Evolutionary conservation across 1,140 invertebrate genomes (phyloP).

Genomic region (Platyura marginata): DNA sequence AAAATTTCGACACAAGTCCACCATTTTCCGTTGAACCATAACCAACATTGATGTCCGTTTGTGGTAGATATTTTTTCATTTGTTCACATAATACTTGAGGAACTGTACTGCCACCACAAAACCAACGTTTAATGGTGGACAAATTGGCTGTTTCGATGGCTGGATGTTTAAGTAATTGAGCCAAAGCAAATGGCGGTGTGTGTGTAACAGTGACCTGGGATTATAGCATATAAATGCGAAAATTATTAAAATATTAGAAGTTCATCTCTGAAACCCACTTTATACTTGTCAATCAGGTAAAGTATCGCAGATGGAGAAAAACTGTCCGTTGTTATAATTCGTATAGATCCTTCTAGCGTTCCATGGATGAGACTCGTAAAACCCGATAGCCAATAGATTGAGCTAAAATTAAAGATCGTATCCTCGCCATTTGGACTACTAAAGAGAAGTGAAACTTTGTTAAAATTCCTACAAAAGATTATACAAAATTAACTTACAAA

Average conservation of each 20-base stretch:
- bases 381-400: neutral
- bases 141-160: neutral
- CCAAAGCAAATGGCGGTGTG: neutral
- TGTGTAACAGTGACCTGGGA: neutral
- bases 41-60: conserved; percentile 15
- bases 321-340: too few relatives aligned
- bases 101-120: neutral
- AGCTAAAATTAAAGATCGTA: neutral
- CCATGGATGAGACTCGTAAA: neutral
- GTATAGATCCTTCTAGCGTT: neutral
- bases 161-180: neutral
- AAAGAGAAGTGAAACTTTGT: neutral
- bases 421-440: too few relatives aligned
- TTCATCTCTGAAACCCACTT: neutral
- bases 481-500: too few relatives aligned
- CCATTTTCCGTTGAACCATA: conserved; percentile 19
- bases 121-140: neutral
- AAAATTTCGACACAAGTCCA: neutral
- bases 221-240: neutral
- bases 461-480: neutral
- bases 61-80: conserved; percentile 5
- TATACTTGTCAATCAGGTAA: neutral
- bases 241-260: neutral
- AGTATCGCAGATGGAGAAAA: too few relatives aligned
- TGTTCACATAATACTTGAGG: neutral